Conservation (phyloP, 2,797 vertebrate species). For the Syngnathus acus region DNA sequence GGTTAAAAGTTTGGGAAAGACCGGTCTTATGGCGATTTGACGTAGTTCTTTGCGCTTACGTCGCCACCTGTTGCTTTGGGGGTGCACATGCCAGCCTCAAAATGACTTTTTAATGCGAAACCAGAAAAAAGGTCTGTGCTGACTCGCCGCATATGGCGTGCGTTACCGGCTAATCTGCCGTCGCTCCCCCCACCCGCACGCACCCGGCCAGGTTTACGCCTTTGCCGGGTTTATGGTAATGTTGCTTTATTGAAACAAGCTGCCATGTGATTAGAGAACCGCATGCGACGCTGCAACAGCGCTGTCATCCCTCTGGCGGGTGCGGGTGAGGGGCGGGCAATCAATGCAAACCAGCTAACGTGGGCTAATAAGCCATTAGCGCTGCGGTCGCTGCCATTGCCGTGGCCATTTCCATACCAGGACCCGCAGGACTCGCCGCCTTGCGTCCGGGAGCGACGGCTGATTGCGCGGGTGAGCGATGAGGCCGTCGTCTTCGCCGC, state of each 20-base stretch:
- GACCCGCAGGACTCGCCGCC: conserved; percentile 43
- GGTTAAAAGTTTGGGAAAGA: too few species aligned
- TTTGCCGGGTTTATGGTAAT: conserved; percentile 72
- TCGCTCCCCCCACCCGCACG: conserved; percentile 29
- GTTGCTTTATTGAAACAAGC: conserved; percentile 70
- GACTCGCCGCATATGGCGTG: conserved; percentile 50
- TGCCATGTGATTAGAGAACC: conserved; percentile 68
- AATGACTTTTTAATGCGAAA: background rate
- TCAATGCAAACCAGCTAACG: conserved; percentile 76
- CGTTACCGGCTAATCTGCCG: conserved; percentile 52
- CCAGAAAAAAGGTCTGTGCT: conserved; percentile 13
- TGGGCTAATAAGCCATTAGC: conserved; percentile 69
- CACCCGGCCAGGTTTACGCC: conserved; percentile 44
- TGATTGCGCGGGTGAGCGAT: conserved; percentile 56
- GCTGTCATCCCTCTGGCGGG: conserved; percentile 48
- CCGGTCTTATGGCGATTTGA: too few species aligned
- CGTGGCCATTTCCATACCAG: conserved; percentile 70
- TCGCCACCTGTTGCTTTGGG: background rate
- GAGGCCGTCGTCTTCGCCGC: conserved; percentile 53
- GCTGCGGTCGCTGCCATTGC: conserved; percentile 71
- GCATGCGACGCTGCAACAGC: conserved; percentile 52
- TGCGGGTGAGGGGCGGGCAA: conserved; percentile 21
- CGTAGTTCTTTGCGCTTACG: background rate
- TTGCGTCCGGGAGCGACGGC: conserved; percentile 57
- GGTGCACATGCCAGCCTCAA: background rate